A percentile compares a stretch with the other conserved stretches of the same genome.
Evolutionary conservation across 1,140 invertebrate genomes (phyloP).

Genomic region (Brachionus paranguensis): DNA sequence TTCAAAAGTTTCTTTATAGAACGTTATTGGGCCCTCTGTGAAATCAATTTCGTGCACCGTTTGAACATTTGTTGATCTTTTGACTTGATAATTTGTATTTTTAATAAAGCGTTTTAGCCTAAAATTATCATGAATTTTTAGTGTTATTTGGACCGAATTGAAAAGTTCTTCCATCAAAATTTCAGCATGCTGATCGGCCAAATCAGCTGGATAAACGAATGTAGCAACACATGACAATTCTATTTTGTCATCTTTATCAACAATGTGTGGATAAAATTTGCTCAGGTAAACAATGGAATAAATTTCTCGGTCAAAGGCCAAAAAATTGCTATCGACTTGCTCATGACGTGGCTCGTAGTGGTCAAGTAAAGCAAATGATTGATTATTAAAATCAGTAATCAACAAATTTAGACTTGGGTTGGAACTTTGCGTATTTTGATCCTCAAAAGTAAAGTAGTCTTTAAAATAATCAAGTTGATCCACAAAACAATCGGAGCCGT

Average conservation of each 20-base stretch:
- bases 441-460: neutral
- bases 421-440: neutral
- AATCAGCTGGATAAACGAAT: neutral
- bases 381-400: neutral
- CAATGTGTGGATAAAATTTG: neutral
- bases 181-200: neutral
- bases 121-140: neutral
- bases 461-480: neutral
- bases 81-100: neutral
- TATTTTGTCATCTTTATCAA: neutral
- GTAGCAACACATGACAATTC: neutral
- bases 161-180: neutral
- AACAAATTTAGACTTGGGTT: neutral
- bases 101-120: neutral
- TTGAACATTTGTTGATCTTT: neutral
- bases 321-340: neutral
- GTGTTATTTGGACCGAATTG: neutral
- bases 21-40: neutral
- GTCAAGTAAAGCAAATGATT: neutral
- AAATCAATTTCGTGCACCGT: neutral
- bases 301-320: neutral
- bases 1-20: neutral
- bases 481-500: neutral
- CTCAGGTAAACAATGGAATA: conserved; percentile 6
- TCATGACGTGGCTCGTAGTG: conserved; percentile 17